Evolutionary conservation across 2,113 vertebrate species (phyloP), one percentile per base, ranked within the genome.

Genomic region (Chaetodon auriga): DNA sequence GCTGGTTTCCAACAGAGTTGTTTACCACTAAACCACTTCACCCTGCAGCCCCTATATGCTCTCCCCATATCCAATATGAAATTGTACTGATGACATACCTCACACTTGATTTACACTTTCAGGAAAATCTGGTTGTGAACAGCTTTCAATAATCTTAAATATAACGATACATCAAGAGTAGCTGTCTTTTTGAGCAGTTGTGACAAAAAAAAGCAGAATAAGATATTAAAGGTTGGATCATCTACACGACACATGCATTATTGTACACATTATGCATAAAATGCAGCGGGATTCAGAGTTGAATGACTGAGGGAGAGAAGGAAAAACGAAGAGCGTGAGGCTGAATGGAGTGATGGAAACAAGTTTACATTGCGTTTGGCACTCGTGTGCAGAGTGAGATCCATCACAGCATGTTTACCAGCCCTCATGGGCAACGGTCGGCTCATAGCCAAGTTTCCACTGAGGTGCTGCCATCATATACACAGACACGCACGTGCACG

Each of bases 401-500:
- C 87, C 71, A 85, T 85, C 58, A 57, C 89, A 66, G 82, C 10
- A 46, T 89, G 90, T 93, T 92, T 92, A 90, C 86, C 72, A 83
- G 88, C 87, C 82, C 84, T 87, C 80, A 89, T 81, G 82, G 91
- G 90, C 84, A 91, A 64, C 36, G 9, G 61, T 80, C 61, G 92
- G 87, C 70, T 76, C 14, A 0, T 6, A 35, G 89, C 90, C 90
- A 94, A 91, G 84, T 93, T 94, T 94, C 93, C 93, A 92, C 72
- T 69, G 76, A 87, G 86, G 75, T 65, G 75, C 76, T 0, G 1
- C 72, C 68, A 60, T 81, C 72, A 81, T 61, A 83, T 68, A 79
- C 71, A 87, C 84, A 78, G 25, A 82, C 53, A 49, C 45, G 49
- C 72, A 81, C 36, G n/a, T 60, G 70, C 79, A 77, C 64, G 58